Evolutionary conservation across 2,113 vertebrate genomes (phyloP).

Genomic region (Macroglossus sobrinus): DNA sequence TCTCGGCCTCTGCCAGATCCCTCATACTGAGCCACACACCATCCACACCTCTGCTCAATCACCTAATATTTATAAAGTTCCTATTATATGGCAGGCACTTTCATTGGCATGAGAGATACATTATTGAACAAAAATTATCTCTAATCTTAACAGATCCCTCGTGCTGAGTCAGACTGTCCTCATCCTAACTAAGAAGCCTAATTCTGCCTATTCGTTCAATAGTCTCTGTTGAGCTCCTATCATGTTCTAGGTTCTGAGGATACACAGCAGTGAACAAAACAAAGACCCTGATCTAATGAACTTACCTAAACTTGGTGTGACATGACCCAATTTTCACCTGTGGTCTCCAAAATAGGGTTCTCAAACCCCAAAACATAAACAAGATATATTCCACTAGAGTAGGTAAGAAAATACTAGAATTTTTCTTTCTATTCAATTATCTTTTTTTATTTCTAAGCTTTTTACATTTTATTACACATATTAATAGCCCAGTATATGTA

Average conservation of each 20-base stretch:
- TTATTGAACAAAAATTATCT: background rate
- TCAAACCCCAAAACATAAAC: background rate
- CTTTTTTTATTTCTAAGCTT: slow-evolving; percentile 31
- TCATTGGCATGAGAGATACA: background rate
- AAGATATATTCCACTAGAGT: background rate
- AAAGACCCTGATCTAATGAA: background rate
- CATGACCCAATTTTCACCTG: background rate
- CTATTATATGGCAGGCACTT: background rate
- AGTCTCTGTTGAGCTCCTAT: background rate
- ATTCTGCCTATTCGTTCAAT: background rate
- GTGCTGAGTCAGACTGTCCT: background rate
- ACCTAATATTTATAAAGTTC: background rate
- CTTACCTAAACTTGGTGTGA: background rate
- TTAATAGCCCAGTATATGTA: background rate
- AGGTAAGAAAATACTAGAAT: background rate
- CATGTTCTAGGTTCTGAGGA: background rate
- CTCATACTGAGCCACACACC: background rate
- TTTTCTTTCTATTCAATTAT: background rate
- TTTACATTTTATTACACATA: background rate
- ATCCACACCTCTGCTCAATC: background rate
- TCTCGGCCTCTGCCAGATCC: background rate
- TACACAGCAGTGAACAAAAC: background rate
- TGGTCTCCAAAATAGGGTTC: background rate
- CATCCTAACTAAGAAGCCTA: background rate
- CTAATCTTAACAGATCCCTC: background rate